A percentile compares a stretch with the other conserved stretches of the same genome.
These are phyloP conservation scores for Venusia cambrica DNA, from an alignment of 2,888 invertebrate genomes.

Conservation along the genomic window DNA sequence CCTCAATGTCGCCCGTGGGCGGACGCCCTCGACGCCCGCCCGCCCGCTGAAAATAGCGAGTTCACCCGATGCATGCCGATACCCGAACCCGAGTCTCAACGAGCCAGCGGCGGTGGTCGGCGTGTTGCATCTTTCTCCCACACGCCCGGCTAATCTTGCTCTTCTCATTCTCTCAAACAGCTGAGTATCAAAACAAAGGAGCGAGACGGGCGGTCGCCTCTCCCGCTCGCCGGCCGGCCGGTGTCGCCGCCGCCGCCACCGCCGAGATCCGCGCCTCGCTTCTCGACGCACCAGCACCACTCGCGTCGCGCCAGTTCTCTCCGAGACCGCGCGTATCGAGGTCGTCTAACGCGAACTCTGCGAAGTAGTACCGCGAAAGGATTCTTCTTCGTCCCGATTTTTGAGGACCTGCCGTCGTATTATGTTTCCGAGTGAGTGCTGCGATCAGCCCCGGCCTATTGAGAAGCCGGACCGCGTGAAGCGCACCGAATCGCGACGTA, in stretches of 20 bases:
- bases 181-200: conserved; percentile 82
- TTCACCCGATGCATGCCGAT: conserved; percentile 45
- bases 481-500: conserved; percentile 60
- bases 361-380: conserved; percentile 75
- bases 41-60: conserved; percentile 62
- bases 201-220: conserved; percentile 76
- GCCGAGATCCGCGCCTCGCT: conserved; percentile 28
- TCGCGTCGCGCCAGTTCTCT: conserved; percentile 76
- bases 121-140: conserved; percentile 41
- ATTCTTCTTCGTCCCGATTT: conserved; percentile 77
- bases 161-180: conserved; percentile 67
- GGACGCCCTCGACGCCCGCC: conserved; percentile 55
- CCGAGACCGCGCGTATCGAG: conserved; percentile 69
- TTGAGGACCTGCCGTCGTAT: conserved; percentile 76
- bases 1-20: conserved; percentile 77
- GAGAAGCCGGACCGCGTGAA: conserved; percentile 71
- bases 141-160: conserved; percentile 40
- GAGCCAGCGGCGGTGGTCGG: conserved; percentile 45
- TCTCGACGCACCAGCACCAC: conserved; percentile 42
- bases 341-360: conserved; percentile 67
- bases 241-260: conserved; percentile 58
- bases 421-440: conserved; percentile 74
- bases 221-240: conserved; percentile 80
- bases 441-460: conserved; percentile 71
- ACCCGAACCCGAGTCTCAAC: conserved; percentile 48